Percentiles rank a stretch among this genome's conserved stretches.
Evolutionary conservation across 2,888 invertebrate genomes (phyloP).

Genomic region (Thymelicus lineola): DNA sequence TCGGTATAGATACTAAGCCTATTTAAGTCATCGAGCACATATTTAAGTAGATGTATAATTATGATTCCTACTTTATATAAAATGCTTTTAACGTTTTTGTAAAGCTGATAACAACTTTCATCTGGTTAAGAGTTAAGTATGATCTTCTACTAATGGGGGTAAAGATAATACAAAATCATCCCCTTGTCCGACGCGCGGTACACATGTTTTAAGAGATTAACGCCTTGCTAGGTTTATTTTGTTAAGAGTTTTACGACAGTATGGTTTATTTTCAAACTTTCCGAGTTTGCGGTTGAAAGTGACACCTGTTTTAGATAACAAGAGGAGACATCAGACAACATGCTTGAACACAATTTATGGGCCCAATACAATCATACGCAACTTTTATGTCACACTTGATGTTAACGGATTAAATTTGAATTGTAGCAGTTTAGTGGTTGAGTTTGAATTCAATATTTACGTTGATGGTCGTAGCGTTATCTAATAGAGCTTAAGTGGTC

Average conservation of each 20-base stretch:
- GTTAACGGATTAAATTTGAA: background rate
- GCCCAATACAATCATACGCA: constrained; percentile 10
- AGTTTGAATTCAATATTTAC: no score
- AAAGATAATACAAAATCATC: constrained; percentile 61
- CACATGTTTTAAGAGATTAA: constrained; percentile 76
- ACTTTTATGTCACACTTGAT: background rate
- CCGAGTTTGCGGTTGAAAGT: constrained; percentile 61
- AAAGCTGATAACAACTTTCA: constrained; percentile 24
- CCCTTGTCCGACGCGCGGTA: constrained; percentile 54
- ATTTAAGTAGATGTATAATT: no score
- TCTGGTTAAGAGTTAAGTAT: constrained; percentile 26
- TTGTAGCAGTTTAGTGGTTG: no score
- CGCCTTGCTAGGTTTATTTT: constrained; percentile 76
- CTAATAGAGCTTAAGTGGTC: no score
- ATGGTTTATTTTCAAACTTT: constrained; percentile 72
- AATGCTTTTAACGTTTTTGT: background rate
- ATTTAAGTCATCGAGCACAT: no score
- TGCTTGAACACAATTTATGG: constrained; percentile 17
- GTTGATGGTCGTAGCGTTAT: no score
- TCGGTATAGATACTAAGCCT: no score
- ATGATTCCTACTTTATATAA: background rate
- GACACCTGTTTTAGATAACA: constrained; percentile 77
- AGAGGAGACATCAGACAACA: constrained; percentile 22
- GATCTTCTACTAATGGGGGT: constrained; percentile 45
- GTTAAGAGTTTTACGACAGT: constrained; percentile 75